phyloP scores from a whole-genome alignment of 2,888 invertebrate genomes.

The Rambutsinella grinnellia region DNA sequence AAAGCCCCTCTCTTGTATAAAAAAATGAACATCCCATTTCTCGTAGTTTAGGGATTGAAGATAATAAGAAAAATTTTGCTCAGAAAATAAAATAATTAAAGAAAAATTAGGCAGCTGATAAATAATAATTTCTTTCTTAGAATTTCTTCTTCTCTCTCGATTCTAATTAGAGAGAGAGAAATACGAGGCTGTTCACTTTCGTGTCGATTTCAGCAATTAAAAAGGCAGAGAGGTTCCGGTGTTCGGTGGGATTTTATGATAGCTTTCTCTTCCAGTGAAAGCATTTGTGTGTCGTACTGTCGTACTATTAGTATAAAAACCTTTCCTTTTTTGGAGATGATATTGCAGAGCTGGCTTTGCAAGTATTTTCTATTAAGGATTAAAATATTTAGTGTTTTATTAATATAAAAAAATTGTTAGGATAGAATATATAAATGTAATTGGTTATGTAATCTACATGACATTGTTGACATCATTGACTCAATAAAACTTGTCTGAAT shows the following conservation, averaged over 20 bases:
- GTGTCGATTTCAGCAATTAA: too few relatives aligned
- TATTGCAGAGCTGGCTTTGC: slow-evolving; percentile 62
- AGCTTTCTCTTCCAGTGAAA: neutral
- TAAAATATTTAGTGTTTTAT: neutral
- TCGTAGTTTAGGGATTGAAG: too few relatives aligned
- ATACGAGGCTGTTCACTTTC: too few relatives aligned
- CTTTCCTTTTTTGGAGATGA: neutral
- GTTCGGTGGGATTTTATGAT: too few relatives aligned
- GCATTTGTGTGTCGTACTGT: neutral
- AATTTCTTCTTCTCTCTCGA: slow-evolving; percentile 11
- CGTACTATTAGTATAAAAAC: neutral
- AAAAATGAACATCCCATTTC: too few relatives aligned
- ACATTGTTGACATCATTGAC: neutral
- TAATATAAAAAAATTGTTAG: neutral
- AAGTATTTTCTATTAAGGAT: slow-evolving; percentile 44
- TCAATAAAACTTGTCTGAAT: neutral
- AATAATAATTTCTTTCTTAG: neutral
- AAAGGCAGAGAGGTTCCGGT: too few relatives aligned
- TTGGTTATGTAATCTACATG: neutral
- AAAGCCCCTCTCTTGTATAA: too few relatives aligned
- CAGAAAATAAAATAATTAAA: too few relatives aligned
- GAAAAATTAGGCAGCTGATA: slow-evolving; percentile 41
- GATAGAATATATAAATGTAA: too few relatives aligned
- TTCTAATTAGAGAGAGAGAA: too few relatives aligned
- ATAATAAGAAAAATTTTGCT: too few relatives aligned